Evolutionary conservation across 2,888 invertebrate genomes (phyloP), one percentile per base, ranked within the genome.

Genomic region (Adineta ricciae): DNA sequence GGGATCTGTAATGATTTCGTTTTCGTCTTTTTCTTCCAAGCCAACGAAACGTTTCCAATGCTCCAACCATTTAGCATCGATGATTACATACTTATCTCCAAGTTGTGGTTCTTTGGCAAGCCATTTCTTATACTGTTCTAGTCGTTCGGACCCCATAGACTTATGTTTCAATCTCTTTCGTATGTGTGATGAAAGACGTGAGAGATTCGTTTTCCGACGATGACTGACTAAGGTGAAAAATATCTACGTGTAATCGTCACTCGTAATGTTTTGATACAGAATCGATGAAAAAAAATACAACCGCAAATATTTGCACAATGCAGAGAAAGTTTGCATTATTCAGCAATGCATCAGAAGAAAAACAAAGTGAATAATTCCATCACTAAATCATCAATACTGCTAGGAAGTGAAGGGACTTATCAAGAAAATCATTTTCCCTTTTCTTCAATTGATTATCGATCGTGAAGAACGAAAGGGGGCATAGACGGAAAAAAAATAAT

Each of bases 31-130:
- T 64, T 64, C 32, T 19, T 64, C 64, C 7, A 64, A 5, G 4
- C 91, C 90, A 41, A 91, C 90, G 89, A 90, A 92, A 83, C 90
- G 89, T 87, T 91, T 91, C 91, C 91, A 91, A 86, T 90, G 90
- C 86, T 91, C 91, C 86, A 90, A 90, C 92, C 92, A 92, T 86
- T 90, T 90, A 16, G 89, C 88, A 87, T 91, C 91, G 46, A 92
- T 85, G 56, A 92, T 41, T 27, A 78, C 83, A 73, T 73, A 85
- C 27, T 84, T 83, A 7, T 85, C 85, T 8, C 78, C 85, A 19
- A 56, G 8, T 54, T 54, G 36, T 19, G 64, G 27, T 32, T 32
- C 41, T 36, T 83, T 84, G 1, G 21, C 7, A 41, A 78, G 38
- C 19, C 24, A n/a, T 41, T 78, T 38, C 24, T 78, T 78, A 78